Conservation (phyloP, 2,113 vertebrate genomes). For the Scytalopus superciliaris region DNA sequence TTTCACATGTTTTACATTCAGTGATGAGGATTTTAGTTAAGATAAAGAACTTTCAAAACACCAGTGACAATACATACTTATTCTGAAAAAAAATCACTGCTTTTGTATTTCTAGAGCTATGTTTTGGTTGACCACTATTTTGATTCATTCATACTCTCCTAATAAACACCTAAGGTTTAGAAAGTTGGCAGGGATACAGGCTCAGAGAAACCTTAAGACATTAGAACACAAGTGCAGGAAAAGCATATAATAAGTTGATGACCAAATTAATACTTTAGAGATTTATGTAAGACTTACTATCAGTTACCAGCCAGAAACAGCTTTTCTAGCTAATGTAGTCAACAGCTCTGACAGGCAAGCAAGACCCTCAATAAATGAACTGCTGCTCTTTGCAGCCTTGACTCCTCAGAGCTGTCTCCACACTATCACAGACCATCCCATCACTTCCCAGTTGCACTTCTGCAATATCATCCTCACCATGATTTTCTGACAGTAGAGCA, state of each 20-base stretch:
- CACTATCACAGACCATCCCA: neutral
- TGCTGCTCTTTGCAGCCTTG: neutral
- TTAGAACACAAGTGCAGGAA: rapidly evolving
- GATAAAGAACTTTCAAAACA: neutral
- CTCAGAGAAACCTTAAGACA: neutral
- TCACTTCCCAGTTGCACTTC: neutral
- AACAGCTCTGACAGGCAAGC: neutral
- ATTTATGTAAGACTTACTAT: neutral
- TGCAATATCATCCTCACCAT: neutral
- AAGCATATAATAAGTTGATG: neutral
- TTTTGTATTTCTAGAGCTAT: neutral
- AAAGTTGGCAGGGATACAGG: too few relatives aligned
- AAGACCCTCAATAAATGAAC: neutral
- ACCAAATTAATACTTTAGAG: neutral
- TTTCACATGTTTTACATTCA: neutral
- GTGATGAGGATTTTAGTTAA: neutral
- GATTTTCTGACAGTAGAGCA: neutral
- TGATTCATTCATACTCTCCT: neutral
- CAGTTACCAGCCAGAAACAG: neutral
- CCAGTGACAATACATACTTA: neutral
- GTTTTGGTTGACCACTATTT: neutral
- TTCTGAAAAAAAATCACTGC: neutral
- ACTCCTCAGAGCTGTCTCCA: neutral
- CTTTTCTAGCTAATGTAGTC: neutral
- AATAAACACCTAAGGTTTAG: neutral